phyloP scores from a whole-genome alignment of 2,888 invertebrate genomes.

The Chrysolina americana region DNA sequence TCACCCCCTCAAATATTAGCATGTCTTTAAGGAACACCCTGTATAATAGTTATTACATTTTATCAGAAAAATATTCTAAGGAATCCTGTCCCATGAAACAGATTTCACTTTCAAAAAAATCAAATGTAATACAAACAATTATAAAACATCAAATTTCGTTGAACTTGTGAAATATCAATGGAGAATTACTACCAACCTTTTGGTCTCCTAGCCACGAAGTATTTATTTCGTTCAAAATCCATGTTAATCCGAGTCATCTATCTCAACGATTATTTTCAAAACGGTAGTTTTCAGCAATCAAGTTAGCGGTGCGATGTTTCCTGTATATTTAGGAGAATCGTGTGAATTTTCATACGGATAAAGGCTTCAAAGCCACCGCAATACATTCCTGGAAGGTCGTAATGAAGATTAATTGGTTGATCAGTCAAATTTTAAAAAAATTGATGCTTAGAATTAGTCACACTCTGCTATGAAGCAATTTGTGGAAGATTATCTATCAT shows the following conservation, averaged over 20 bases:
- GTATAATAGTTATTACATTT: too few relatives aligned
- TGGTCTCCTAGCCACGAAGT: neutral
- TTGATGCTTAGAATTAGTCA: neutral
- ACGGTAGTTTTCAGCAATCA: conserved; percentile 10
- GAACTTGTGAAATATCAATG: too few relatives aligned
- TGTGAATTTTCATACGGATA: conserved; percentile 14
- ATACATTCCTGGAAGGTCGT: neutral
- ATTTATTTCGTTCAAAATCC: neutral
- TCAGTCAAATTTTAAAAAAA: conserved; percentile 1
- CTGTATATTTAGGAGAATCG: conserved; percentile 11
- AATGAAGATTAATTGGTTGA: conserved; percentile 22
- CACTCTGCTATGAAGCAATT: neutral
- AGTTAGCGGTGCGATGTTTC: conserved; percentile 10
- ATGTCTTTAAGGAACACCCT: too few relatives aligned
- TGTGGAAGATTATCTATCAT: neutral
- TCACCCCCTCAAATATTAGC: too few relatives aligned
- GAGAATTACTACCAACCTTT: neutral
- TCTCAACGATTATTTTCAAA: neutral
- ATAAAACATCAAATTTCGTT: neutral
- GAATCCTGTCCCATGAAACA: too few relatives aligned
- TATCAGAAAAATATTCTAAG: too few relatives aligned
- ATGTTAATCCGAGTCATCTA: neutral
- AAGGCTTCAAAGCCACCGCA: conserved; percentile 19
- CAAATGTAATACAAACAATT: neutral
- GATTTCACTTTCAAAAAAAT: too few relatives aligned